Evolutionary conservation across 2,113 vertebrate genomes (phyloP).

Genomic region (Trochalopteron elliotii): DNA sequence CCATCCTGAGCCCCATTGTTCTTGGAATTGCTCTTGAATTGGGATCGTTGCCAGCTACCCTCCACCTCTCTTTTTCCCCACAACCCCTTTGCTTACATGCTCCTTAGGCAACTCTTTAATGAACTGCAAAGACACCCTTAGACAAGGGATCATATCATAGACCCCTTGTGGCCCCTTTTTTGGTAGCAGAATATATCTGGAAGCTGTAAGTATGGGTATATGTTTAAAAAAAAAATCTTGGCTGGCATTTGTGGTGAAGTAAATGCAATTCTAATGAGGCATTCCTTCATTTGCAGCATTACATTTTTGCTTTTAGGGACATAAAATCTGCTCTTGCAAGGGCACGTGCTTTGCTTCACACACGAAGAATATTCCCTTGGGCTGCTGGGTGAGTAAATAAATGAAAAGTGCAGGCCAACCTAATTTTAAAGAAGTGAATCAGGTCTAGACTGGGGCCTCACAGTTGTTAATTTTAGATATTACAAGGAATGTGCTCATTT

Average conservation of each 20-base stretch:
- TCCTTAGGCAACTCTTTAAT: not conserved
- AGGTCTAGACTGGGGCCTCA: not conserved
- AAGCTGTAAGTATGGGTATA: not conserved
- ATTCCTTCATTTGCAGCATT: conserved; percentile 1
- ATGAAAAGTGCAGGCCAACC: conserved; percentile 2
- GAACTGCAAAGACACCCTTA: not conserved
- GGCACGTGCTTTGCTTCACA: conserved; percentile 24
- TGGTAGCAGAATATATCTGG: not conserved
- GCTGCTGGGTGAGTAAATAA: conserved; percentile 33
- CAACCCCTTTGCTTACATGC: not conserved
- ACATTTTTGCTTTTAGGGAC: conserved; percentile 21
- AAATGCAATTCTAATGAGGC: conserved; percentile 17
- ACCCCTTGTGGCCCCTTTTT: not conserved
- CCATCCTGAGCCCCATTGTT: not conserved
- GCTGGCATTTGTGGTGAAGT: not conserved
- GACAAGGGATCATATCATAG: not conserved
- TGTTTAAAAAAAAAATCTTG: not conserved
- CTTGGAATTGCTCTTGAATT: not conserved
- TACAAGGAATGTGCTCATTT: not conserved
- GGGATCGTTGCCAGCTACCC: not conserved
- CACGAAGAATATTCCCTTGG: not conserved
- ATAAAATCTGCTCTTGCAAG: conserved; percentile 22
- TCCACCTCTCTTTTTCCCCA: not conserved
- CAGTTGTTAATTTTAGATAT: conserved; percentile 1
- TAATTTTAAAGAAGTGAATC: conserved; percentile 29